Evolutionary conservation across 2,797 vertebrate species (phyloP).

Genomic region (Staurois parvus): DNA sequence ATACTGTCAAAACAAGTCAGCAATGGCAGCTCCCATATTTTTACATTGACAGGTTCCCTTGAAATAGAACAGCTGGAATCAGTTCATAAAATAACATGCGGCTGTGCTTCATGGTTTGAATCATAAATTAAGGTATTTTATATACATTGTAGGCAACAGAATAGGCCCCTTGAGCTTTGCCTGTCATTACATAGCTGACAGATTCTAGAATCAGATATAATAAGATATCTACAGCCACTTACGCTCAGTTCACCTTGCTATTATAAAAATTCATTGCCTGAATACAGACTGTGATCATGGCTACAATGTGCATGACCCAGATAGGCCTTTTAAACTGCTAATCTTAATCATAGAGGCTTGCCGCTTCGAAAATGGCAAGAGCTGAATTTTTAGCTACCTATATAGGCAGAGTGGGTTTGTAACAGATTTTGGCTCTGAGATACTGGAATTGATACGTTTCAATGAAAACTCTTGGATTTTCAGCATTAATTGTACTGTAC

Average conservation of each 20-base stretch:
- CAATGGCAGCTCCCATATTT: too few species aligned
- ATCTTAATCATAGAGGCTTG: constrained; percentile 27
- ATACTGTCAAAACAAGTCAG: too few species aligned
- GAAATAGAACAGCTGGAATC: not conserved
- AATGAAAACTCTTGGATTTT: too few species aligned
- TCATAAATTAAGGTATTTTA: constrained; percentile 70
- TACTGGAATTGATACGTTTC: too few species aligned
- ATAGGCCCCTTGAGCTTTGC: constrained; percentile 70
- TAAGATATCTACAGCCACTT: constrained; percentile 73
- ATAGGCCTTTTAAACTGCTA: constrained; percentile 14
- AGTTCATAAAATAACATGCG: too few species aligned
- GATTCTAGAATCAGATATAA: constrained; percentile 77
- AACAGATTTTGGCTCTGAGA: too few species aligned
- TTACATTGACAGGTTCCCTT: too few species aligned
- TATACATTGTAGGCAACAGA: constrained; percentile 68
- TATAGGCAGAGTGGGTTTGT: too few species aligned
- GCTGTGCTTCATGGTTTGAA: constrained; percentile 46
- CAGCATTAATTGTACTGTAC: too few species aligned
- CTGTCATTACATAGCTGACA: constrained; percentile 77
- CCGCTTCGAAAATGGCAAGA: constrained; percentile 34
- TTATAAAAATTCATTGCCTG: constrained; percentile 53
- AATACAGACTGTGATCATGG: constrained; percentile 59
- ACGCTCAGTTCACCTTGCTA: constrained; percentile 64
- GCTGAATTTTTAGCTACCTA: too few species aligned
- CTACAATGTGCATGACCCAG: constrained; percentile 17